phyloP scores from a whole-genome alignment of 2,888 invertebrate species.

The Saturnia pavonia region DNA sequence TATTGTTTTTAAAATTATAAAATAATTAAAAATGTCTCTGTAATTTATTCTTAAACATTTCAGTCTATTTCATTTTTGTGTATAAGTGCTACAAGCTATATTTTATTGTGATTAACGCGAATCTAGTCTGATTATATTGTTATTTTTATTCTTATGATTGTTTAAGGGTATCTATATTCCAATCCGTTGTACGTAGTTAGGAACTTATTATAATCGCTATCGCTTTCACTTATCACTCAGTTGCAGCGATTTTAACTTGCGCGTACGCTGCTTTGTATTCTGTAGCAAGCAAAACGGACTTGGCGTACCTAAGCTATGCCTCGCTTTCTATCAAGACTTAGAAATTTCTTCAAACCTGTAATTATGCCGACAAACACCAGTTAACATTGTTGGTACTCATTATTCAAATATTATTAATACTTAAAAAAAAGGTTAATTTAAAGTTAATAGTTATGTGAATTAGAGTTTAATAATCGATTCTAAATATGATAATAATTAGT shows the following conservation, averaged over 20 bases:
- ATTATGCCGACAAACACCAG: neutral
- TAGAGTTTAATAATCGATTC: too few relatives aligned
- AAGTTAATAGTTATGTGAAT: too few relatives aligned
- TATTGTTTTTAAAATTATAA: too few relatives aligned
- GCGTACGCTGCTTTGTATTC: neutral
- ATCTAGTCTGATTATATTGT: too few relatives aligned
- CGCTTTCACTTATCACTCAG: slow-evolving; percentile 12
- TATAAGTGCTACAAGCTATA: too few relatives aligned
- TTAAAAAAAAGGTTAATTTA: too few relatives aligned
- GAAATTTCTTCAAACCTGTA: slow-evolving; percentile 7
- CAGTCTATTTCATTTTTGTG: too few relatives aligned
- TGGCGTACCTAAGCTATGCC: slow-evolving; percentile 31
- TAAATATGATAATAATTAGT: too few relatives aligned
- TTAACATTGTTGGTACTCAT: neutral
- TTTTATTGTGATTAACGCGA: too few relatives aligned
- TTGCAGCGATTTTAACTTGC: neutral
- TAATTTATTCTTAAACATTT: too few relatives aligned
- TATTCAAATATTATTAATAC: too few relatives aligned
- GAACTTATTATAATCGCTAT: neutral
- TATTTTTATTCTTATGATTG: neutral
- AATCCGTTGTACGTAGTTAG: neutral
- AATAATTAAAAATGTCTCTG: too few relatives aligned
- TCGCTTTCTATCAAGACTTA: slow-evolving; percentile 22
- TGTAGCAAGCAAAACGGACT: neutral
- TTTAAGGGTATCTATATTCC: neutral